A percentile compares a stretch with the other conserved stretches of the same genome.
Evolutionary conservation across 2,888 invertebrate genomes (phyloP).

Genomic region (Ennomos fuscantarius): DNA sequence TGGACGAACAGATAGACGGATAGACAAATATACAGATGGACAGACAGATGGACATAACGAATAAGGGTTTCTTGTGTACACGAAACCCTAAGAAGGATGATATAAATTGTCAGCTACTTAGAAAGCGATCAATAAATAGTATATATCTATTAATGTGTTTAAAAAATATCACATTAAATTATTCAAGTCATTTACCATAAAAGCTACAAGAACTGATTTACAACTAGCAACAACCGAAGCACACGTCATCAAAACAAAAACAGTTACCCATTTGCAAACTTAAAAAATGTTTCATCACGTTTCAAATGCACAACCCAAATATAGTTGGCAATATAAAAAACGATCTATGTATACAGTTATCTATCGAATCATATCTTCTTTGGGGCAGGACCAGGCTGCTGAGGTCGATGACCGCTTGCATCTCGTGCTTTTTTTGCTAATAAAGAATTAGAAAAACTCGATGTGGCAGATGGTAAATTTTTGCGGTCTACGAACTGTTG

Average conservation of each 20-base stretch:
- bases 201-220: neutral
- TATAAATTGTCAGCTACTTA: no score
- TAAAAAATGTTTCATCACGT: slow-evolving; percentile 55
- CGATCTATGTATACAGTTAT: slow-evolving; percentile 80
- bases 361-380: slow-evolving; percentile 79
- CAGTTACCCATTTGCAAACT: slow-evolving; percentile 28
- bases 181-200: neutral
- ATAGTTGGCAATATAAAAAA: slow-evolving; percentile 53
- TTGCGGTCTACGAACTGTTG: slow-evolving; percentile 30
- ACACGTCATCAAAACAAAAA: slow-evolving; percentile 26
- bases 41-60: no score
- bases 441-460: slow-evolving; percentile 42
- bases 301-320: slow-evolving; percentile 73
- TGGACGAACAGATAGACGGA: no score
- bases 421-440: slow-evolving; percentile 56
- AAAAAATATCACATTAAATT: neutral
- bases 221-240: slow-evolving; percentile 1
- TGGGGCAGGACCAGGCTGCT: slow-evolving; percentile 65
- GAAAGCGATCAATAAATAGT: no score
- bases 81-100: no score
- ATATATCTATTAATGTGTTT: no score
- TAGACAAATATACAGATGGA: no score
- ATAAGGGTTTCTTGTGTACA: no score
- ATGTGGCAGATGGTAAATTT: slow-evolving; percentile 36
- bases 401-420: slow-evolving; percentile 62